Conservation (phyloP, 2,113 vertebrate species). For the Macquaria ambigua region DNA sequence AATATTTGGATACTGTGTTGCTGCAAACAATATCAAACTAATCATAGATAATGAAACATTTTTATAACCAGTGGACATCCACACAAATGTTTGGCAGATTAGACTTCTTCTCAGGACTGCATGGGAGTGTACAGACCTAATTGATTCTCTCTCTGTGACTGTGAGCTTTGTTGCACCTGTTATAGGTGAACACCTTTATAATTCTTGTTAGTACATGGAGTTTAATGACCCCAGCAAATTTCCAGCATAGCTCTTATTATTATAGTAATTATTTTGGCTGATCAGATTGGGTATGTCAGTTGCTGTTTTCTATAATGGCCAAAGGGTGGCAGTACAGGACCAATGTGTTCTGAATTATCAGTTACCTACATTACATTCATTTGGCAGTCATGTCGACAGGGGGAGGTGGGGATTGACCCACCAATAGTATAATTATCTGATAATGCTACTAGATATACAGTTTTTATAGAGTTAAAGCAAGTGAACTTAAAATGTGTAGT, state of each 20-base stretch:
- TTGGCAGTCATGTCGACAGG: neutral
- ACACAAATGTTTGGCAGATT: neutral
- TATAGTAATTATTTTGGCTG: too few species aligned
- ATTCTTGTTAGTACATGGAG: neutral
- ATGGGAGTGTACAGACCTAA: neutral
- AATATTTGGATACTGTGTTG: neutral
- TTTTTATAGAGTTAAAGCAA: conserved; percentile 10
- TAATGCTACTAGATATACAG: neutral
- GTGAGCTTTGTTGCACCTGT: neutral
- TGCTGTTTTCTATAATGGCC: conserved; percentile 34
- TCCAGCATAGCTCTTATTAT: neutral
- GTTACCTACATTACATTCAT: neutral
- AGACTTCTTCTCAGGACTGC: neutral
- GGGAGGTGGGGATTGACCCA: neutral
- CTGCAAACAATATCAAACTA: neutral
- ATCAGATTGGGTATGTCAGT: neutral
- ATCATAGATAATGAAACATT: neutral
- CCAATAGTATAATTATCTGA: neutral
- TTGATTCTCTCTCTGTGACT: neutral
- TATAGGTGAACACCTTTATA: neutral
- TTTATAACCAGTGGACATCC: neutral
- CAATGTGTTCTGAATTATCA: conserved; percentile 2
- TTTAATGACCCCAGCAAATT: neutral
- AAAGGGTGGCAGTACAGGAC: conserved; percentile 51
- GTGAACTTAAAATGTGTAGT: neutral